phyloP scores from a whole-genome alignment of 2,797 vertebrate species.

The Simalia tracyae region DNA sequence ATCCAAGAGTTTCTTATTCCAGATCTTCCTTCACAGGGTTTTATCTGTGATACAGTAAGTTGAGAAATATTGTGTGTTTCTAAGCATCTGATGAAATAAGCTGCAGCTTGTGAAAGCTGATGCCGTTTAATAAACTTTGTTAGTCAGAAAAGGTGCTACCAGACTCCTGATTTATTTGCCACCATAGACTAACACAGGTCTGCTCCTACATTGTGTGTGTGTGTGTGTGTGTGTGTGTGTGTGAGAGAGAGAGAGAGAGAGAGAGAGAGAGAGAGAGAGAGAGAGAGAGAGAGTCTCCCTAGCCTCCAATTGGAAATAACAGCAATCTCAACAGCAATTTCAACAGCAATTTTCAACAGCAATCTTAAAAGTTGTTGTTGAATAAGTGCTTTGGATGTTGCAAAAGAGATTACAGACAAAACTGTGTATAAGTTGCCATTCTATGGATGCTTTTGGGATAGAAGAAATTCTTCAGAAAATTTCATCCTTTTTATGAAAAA shows the following conservation, averaged over 20 bases:
- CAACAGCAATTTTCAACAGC: background rate
- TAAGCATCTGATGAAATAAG: background rate
- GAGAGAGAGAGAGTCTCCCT: background rate
- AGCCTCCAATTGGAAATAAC: background rate
- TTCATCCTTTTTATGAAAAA: background rate
- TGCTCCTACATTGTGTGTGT: background rate
- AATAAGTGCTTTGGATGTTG: background rate
- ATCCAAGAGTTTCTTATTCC: conserved; percentile 47
- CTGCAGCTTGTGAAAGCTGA: background rate
- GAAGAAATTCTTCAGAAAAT: background rate
- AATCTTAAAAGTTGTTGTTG: background rate
- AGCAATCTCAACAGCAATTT: background rate
- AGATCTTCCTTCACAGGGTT: conserved; percentile 34
- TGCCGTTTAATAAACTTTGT: background rate
- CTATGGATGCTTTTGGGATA: background rate
- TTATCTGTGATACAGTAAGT: conserved; percentile 62
- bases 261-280: background rate
- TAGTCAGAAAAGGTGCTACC: background rate
- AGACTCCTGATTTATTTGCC: background rate
- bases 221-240: background rate
- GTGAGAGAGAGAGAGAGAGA: too few species aligned
- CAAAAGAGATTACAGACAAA: background rate
- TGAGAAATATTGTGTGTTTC: conserved; percentile 27
- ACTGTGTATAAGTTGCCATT: background rate
- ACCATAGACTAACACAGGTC: background rate